Evolutionary conservation across 2,113 vertebrate species (phyloP).

Genomic region (Scomber colias): DNA sequence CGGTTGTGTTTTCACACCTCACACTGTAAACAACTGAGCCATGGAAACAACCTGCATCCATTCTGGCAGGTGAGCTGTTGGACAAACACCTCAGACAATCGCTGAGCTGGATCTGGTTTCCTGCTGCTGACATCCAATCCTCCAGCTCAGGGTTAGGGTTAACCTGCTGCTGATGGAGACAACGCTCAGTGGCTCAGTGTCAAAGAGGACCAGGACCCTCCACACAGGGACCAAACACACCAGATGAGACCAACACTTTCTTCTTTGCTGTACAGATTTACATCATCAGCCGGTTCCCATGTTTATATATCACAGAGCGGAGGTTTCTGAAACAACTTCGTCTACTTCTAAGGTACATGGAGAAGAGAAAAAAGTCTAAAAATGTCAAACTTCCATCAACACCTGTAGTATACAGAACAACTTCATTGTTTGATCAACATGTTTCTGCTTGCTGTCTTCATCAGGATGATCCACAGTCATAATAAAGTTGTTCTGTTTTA

Average conservation of each 20-base stretch:
- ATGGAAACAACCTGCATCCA: constrained; percentile 44
- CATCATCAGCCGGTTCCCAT: not conserved
- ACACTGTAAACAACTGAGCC: constrained; percentile 45
- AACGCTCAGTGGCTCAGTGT: not conserved
- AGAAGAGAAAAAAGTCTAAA: too few species aligned
- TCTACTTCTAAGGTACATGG: too few species aligned
- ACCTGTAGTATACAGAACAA: too few species aligned
- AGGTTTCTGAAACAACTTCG: too few species aligned
- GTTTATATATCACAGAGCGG: not conserved
- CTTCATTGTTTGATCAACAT: too few species aligned
- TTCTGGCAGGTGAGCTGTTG: constrained; percentile 38
- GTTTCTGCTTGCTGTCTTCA: too few species aligned
- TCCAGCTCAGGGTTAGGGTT: not conserved
- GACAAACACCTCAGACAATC: constrained; percentile 61
- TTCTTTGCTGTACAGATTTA: not conserved
- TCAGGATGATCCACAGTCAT: too few species aligned
- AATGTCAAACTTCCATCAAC: too few species aligned
- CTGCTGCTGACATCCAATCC: constrained; percentile 33
- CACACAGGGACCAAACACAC: too few species aligned
- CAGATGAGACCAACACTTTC: too few species aligned
- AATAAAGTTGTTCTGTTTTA: too few species aligned
- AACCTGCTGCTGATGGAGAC: constrained; percentile 26
- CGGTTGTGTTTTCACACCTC: constrained; percentile 14
- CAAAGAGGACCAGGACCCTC: not conserved
- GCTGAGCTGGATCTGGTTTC: constrained; percentile 49